Evolutionary conservation across 2,888 invertebrate genomes (phyloP).

Genomic region (Drosophila pseudotalamancana): DNA sequence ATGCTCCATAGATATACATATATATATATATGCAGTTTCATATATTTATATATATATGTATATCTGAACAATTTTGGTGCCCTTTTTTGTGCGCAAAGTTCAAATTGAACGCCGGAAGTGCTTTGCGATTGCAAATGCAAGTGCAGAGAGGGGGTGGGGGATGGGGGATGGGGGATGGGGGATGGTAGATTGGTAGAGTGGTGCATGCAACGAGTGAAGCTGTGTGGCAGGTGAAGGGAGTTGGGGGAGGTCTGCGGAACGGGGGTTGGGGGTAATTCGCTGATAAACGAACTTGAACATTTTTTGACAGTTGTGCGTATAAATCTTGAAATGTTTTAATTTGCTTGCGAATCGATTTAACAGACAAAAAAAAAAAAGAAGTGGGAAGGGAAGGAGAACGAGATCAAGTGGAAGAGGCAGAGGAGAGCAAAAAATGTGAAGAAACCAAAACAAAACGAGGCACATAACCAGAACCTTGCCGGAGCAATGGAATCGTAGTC

Average conservation of each 20-base stretch:
- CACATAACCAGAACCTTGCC: slow-evolving; percentile 48
- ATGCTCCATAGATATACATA: slow-evolving; percentile 1
- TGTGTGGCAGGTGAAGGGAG: background rate
- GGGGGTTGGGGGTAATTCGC: slow-evolving; percentile 5
- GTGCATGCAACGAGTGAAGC: slow-evolving; percentile 3
- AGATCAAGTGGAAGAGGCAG: too few relatives aligned
- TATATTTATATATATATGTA: slow-evolving; percentile 6
- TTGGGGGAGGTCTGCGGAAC: background rate
- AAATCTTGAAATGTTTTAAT: slow-evolving; percentile 84
- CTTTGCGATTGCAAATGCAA: slow-evolving; percentile 61
- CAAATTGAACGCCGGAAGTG: slow-evolving; percentile 72
- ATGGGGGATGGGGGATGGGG: background rate
- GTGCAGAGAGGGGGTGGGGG: background rate
- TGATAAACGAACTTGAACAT: slow-evolving; percentile 74
- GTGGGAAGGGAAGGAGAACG: too few relatives aligned
- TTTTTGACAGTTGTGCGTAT: slow-evolving; percentile 83
- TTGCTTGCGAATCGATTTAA: slow-evolving; percentile 83
- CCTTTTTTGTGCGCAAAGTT: slow-evolving; percentile 53
- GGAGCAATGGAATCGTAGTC: slow-evolving; percentile 44
- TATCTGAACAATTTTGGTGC: slow-evolving; percentile 32
- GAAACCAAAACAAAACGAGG: slow-evolving; percentile 33
- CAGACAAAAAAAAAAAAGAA: slow-evolving; percentile 5
- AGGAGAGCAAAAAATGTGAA: slow-evolving; percentile 1
- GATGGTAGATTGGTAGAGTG: too few relatives aligned
- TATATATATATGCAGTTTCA: slow-evolving; percentile 9